Conservation (phyloP, 2,113 vertebrate species). For the Phainopepla nitens region DNA sequence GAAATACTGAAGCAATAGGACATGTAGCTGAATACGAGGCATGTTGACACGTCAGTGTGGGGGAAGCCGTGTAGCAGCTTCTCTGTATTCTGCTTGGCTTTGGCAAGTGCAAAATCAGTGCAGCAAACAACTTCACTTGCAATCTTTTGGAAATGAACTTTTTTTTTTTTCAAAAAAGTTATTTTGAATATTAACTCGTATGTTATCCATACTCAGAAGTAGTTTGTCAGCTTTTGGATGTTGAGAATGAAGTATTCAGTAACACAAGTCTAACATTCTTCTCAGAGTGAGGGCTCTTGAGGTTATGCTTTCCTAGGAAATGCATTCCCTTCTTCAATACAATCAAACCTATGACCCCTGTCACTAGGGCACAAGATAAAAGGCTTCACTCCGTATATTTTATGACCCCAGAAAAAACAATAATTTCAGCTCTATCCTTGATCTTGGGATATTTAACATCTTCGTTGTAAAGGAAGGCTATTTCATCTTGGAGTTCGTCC, state of each 20-base stretch:
- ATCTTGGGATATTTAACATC: slow-evolving; percentile 50
- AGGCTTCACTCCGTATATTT: slow-evolving; percentile 47
- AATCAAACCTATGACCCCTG: slow-evolving; percentile 39
- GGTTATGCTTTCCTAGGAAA: slow-evolving; percentile 53
- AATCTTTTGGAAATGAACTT: neutral
- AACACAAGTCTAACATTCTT: neutral
- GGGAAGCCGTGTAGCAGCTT: neutral
- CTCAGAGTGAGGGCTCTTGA: neutral
- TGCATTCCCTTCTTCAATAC: slow-evolving; percentile 16
- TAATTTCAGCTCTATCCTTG: slow-evolving; percentile 51
- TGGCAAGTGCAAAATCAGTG: neutral
- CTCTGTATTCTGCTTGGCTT: neutral
- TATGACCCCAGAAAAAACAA: slow-evolving; percentile 39
- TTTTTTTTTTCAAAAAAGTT: neutral
- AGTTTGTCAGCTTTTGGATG: neutral
- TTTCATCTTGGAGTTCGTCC: slow-evolving; percentile 40
- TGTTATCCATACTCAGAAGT: neutral
- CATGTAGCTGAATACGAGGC: neutral
- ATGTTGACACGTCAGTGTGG: neutral
- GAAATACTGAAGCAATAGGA: neutral
- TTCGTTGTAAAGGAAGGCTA: slow-evolving; percentile 16
- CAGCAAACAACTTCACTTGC: neutral
- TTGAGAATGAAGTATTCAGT: neutral
- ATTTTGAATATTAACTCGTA: neutral
- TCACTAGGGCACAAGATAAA: slow-evolving; percentile 49